Conservation (phyloP, 2,888 invertebrate genomes). For the Athalia rosae region DNA sequence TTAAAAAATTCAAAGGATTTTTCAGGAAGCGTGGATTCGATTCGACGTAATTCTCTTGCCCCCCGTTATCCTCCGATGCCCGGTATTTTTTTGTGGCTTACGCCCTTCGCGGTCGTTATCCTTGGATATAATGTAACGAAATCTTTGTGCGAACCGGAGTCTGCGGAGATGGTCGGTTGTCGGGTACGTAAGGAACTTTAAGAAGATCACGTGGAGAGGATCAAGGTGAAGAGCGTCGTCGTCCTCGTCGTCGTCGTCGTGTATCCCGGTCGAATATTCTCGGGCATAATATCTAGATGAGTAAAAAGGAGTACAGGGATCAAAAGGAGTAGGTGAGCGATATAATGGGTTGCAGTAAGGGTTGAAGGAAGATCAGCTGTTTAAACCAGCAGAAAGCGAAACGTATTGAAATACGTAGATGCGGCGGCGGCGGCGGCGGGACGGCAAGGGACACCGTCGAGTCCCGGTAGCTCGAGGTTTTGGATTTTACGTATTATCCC, state of each 20-base stretch:
- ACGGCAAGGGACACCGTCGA: constrained; percentile 25
- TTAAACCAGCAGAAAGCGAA: not conserved
- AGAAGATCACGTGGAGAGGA: constrained; percentile 25
- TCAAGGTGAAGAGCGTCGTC: constrained; percentile 26
- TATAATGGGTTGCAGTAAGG: not conserved
- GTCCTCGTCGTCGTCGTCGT: too few relatives aligned
- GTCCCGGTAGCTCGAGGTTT: constrained; percentile 11
- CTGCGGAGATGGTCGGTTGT: not conserved
- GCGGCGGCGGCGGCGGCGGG: too few relatives aligned
- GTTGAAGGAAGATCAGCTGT: not conserved
- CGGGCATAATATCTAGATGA: too few relatives aligned
- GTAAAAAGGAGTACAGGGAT: constrained; percentile 14
- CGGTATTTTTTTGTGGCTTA: not conserved
- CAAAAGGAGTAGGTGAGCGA: not conserved
- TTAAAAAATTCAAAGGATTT: constrained; percentile 1
- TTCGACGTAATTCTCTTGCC: constrained; percentile 7
- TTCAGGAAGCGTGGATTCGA: not conserved
- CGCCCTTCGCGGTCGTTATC: too few relatives aligned
- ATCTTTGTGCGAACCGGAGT: too few relatives aligned
- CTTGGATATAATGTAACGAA: too few relatives aligned
- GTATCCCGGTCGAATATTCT: not conserved
- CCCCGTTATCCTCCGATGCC: not conserved
- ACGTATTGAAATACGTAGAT: not conserved
- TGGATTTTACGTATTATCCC: constrained; percentile 21
- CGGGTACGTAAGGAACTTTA: constrained; percentile 1